A percentile compares a stretch with the other conserved stretches of the same genome.
Conservation (phyloP, 2,797 vertebrate species). For the Meriones psammophilus region DNA sequence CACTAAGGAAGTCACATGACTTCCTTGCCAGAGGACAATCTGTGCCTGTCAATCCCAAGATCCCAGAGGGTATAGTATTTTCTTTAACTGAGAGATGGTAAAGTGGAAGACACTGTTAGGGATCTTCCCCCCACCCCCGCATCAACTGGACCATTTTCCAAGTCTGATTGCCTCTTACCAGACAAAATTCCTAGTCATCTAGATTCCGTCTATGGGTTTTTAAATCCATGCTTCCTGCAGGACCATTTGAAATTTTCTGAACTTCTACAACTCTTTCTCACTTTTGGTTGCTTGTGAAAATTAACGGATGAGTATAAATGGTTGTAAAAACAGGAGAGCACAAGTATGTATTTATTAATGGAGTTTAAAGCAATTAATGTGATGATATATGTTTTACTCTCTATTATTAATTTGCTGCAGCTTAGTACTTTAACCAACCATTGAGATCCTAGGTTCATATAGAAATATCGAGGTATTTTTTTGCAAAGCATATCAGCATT, state of each 20-base stretch:
- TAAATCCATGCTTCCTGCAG: not conserved
- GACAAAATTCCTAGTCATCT: conserved; percentile 39
- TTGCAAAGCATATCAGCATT: not conserved
- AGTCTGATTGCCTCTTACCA: not conserved
- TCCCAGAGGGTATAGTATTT: not conserved
- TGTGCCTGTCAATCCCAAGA: not conserved
- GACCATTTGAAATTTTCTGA: not conserved
- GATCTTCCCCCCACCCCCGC: not conserved
- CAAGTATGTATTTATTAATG: not conserved
- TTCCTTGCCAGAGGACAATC: not conserved
- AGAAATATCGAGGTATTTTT: not conserved
- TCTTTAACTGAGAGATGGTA: not conserved
- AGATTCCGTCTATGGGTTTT: not conserved
- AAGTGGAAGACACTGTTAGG: not conserved
- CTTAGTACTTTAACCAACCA: not conserved
- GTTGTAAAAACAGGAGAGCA: conserved; percentile 3
- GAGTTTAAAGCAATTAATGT: conserved; percentile 36
- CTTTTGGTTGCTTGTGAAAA: conserved; percentile 3
- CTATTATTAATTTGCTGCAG: not conserved
- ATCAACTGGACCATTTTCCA: not conserved
- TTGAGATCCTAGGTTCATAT: not conserved
- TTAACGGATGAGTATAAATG: not conserved
- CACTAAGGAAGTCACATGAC: not conserved
- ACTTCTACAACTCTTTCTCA: not conserved
- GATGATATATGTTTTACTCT: not conserved